Evolutionary conservation across 2,113 vertebrate genomes (phyloP).

Genomic region (Morphnarchus princeps): DNA sequence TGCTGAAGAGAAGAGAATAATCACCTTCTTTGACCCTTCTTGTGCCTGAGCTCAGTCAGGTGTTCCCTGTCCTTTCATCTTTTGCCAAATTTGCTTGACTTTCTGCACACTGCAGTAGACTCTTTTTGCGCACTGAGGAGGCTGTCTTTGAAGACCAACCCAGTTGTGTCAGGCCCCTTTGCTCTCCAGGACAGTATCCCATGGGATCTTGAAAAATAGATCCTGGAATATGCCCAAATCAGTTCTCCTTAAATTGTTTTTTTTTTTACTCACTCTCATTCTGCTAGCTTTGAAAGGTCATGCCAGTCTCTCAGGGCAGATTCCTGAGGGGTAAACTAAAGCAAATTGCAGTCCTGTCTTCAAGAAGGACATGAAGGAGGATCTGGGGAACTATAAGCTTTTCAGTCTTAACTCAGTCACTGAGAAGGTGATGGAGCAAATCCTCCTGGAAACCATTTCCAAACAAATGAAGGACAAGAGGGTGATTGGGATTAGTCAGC

Average conservation of each 20-base stretch:
- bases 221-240: background rate
- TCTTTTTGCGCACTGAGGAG: background rate
- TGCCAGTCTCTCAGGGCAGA: background rate
- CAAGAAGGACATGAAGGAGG: background rate
- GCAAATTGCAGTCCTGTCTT: background rate
- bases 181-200: background rate
- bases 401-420: background rate
- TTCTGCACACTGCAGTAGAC: background rate
- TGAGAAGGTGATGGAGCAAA: background rate
- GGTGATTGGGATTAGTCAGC: background rate
- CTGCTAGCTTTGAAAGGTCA: background rate
- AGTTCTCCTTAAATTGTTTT: background rate
- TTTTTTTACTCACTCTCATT: background rate
- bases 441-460: background rate
- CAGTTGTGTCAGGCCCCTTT: background rate
- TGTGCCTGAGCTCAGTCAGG: background rate
- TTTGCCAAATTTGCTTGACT: background rate
- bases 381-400: background rate
- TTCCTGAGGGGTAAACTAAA: background rate
- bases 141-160: background rate
- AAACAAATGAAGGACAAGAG: background rate
- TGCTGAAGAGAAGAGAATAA: background rate
- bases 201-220: background rate
- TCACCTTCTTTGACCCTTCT: background rate
- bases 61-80: background rate